These are phyloP conservation scores for Thamnaconus septentrionalis DNA, from an alignment of 2,113 vertebrate genomes.

Conservation along the genomic window DNA sequence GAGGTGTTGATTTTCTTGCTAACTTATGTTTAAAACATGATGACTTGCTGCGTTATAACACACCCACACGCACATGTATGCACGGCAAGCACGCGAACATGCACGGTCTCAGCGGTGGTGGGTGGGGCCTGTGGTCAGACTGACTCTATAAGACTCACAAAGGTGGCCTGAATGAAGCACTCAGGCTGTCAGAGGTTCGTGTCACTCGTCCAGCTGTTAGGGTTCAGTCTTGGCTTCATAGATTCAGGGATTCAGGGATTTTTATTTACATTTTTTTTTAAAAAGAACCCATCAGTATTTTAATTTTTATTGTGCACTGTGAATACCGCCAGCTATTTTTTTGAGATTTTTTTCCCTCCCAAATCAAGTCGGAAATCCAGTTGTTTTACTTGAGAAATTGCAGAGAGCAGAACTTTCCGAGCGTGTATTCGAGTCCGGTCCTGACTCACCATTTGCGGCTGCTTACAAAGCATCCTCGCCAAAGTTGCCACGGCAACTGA, in stretches of 20 bases:
- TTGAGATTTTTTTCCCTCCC: neutral
- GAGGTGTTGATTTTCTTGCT: constrained; percentile 22
- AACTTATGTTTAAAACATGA: constrained; percentile 34
- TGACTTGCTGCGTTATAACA: constrained; percentile 41
- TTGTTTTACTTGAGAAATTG: neutral
- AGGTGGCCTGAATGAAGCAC: constrained; percentile 56
- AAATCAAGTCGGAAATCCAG: neutral
- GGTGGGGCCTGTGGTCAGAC: constrained; percentile 59
- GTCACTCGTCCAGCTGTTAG: neutral
- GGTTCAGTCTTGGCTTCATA: neutral
- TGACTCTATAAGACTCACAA: constrained; percentile 71
- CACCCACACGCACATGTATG: constrained; percentile 15
- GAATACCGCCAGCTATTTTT: neutral
- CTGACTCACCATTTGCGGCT: constrained; percentile 41
- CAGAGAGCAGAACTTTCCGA: neutral
- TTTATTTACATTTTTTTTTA: neutral
- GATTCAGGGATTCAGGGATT: neutral
- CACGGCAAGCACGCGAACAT: neutral
- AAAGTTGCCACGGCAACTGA: constrained; percentile 67
- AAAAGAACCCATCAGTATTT: neutral
- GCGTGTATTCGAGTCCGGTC: constrained; percentile 12
- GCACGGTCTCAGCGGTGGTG: constrained; percentile 14
- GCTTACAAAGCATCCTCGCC: constrained; percentile 51
- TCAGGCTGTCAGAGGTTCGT: constrained; percentile 31
- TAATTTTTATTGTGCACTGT: neutral